Evolutionary conservation across 2,888 invertebrate species (phyloP).

Genomic region (Lasioglossum calceatum): DNA sequence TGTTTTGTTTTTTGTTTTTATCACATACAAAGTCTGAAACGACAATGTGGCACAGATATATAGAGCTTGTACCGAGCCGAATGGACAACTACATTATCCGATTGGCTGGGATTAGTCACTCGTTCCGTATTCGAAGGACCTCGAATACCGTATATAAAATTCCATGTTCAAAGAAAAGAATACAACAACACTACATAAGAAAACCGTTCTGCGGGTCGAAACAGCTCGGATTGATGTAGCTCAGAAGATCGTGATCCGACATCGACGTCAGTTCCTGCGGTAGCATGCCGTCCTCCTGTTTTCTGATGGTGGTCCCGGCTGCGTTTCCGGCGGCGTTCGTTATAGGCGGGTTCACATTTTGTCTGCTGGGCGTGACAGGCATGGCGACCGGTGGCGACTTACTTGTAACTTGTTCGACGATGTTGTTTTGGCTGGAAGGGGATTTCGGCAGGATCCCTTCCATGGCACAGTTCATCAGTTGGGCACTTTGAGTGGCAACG

Average conservation of each 20-base stretch:
- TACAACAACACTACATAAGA: slow-evolving; percentile 78
- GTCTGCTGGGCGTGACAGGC: slow-evolving; percentile 77
- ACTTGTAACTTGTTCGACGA: slow-evolving; percentile 80
- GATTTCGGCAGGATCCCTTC: slow-evolving; percentile 82
- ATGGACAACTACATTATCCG: slow-evolving; percentile 19
- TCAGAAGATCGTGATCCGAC: slow-evolving; percentile 94
- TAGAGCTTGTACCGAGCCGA: slow-evolving; percentile 51
- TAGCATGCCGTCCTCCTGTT: slow-evolving; percentile 85
- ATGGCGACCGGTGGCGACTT: slow-evolving; percentile 77
- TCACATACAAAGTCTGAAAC: slow-evolving; percentile 64
- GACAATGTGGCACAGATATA: slow-evolving; percentile 67
- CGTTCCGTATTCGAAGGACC: slow-evolving; percentile 14
- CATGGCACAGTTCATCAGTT: slow-evolving; percentile 83
- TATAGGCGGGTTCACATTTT: slow-evolving; percentile 86
- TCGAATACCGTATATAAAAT: slow-evolving; percentile 38
- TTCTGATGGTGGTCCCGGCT: slow-evolving; percentile 86
- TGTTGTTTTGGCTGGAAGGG: slow-evolving; percentile 74
- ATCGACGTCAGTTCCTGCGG: slow-evolving; percentile 92
- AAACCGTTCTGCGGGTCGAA: slow-evolving; percentile 88
- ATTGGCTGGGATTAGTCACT: slow-evolving; percentile 48
- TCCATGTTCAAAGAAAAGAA: slow-evolving; percentile 49
- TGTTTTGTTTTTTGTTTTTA: slow-evolving; percentile 52
- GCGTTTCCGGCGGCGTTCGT: slow-evolving; percentile 83
- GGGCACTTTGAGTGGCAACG: slow-evolving; percentile 83
- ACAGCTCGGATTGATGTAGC: slow-evolving; percentile 95